Evolutionary conservation across 2,888 invertebrate genomes (phyloP).

Genomic region (Phaedon cochleariae): DNA sequence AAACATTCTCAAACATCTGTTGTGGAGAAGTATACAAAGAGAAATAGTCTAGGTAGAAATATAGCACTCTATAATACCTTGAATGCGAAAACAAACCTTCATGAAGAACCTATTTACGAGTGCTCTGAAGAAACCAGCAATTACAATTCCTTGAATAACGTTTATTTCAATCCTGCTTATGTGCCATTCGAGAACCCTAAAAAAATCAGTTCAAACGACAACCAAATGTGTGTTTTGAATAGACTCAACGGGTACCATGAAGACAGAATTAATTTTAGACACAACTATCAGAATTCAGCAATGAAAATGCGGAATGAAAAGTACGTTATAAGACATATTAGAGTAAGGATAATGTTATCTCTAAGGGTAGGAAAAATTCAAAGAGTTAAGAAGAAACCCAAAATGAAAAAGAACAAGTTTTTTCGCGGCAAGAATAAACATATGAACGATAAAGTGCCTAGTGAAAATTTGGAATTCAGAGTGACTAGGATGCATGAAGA

Average conservation of each 20-base stretch:
- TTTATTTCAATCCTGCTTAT: slow-evolving; percentile 60
- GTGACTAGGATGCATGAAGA: slow-evolving; percentile 55
- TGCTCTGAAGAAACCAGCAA: slow-evolving; percentile 59
- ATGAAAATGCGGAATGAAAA: slow-evolving; percentile 64
- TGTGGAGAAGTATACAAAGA: slow-evolving; percentile 25
- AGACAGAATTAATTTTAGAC: not conserved
- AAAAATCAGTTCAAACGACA: slow-evolving; percentile 45
- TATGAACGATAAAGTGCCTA: slow-evolving; percentile 20
- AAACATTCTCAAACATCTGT: not conserved
- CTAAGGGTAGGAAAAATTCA: slow-evolving; percentile 69
- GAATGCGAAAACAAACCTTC: slow-evolving; percentile 56
- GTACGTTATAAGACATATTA: slow-evolving; percentile 70
- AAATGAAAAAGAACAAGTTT: slow-evolving; percentile 15
- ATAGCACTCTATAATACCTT: slow-evolving; percentile 54
- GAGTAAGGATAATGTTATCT: slow-evolving; percentile 74
- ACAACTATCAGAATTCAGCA: slow-evolving; percentile 31
- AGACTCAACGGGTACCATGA: slow-evolving; percentile 3
- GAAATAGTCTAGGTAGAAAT: slow-evolving; percentile 46
- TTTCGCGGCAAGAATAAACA: slow-evolving; percentile 26
- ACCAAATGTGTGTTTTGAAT: slow-evolving; percentile 17
- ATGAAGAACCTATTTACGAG: slow-evolving; percentile 60
- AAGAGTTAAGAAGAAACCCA: slow-evolving; percentile 47
- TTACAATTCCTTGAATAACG: slow-evolving; percentile 45
- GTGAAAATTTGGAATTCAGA: slow-evolving; percentile 33
- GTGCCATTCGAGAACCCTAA: slow-evolving; percentile 31